Evolutionary conservation across 2,888 invertebrate genomes (phyloP).

Genomic region (Eutolmus rufibarbis): DNA sequence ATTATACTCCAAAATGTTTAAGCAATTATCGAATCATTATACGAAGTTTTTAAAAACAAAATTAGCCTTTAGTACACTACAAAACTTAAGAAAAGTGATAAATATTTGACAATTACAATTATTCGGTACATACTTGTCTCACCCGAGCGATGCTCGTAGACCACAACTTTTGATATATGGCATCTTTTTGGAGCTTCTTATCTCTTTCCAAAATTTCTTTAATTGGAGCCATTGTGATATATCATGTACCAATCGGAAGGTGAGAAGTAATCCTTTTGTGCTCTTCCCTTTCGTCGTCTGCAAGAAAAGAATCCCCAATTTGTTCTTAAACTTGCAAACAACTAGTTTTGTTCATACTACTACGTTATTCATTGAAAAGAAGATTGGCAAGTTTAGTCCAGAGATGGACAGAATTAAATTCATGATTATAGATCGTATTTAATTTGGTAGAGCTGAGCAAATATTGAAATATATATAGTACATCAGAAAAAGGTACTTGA

Average conservation of each 20-base stretch:
- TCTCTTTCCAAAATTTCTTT: slow-evolving; percentile 31
- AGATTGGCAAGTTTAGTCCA: background rate
- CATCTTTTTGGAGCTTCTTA: slow-evolving; percentile 30
- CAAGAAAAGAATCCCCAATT: slow-evolving; percentile 34
- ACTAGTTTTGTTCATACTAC: background rate
- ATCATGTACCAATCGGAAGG: slow-evolving; percentile 30
- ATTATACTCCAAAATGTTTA: background rate
- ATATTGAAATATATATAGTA: background rate
- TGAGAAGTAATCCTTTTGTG: slow-evolving; percentile 18
- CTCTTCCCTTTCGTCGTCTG: slow-evolving; percentile 25
- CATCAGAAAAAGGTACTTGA: background rate
- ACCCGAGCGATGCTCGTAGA: slow-evolving; percentile 37
- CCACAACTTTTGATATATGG: slow-evolving; percentile 41
- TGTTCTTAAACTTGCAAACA: slow-evolving; percentile 31
- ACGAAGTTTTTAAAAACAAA: slow-evolving; percentile 4
- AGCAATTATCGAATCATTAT: background rate
- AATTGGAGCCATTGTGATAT: slow-evolving; percentile 30
- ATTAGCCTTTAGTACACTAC: slow-evolving; percentile 42
- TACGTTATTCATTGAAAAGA: background rate
- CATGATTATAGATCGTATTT: background rate
- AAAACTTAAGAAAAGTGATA: background rate
- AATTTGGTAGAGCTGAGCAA: background rate
- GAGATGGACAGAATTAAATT: background rate
- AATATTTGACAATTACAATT: slow-evolving; percentile 1
- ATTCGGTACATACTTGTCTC: slow-evolving; percentile 42